A percentile compares a stretch with the other conserved stretches of the same genome.
phyloP scores from a whole-genome alignment of 2,888 invertebrate species.

The Drosophila paranaensis region DNA sequence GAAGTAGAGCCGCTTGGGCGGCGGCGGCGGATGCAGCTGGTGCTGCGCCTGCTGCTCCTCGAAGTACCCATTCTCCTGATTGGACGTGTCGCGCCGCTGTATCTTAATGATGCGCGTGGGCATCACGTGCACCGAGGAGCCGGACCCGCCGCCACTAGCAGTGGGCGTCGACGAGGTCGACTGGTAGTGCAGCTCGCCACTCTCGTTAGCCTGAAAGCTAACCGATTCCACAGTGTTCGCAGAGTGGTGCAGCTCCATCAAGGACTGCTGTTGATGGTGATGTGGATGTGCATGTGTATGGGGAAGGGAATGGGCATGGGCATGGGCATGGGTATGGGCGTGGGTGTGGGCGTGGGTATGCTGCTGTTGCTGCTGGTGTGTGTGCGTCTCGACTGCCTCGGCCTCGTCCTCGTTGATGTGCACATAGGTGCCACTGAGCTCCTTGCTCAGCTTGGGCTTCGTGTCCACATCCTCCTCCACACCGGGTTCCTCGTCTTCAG shows the following conservation, averaged over 20 bases:
- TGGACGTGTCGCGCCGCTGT: conserved; percentile 79
- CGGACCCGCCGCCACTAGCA: conserved; percentile 25
- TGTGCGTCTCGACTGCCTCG: conserved; percentile 62
- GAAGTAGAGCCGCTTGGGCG: conserved; percentile 77
- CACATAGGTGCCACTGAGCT: conserved; percentile 69
- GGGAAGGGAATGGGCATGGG: conserved; percentile 3
- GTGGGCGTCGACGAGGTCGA: conserved; percentile 32
- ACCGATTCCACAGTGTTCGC: conserved; percentile 67
- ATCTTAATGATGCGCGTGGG: conserved; percentile 82
- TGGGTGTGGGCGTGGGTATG: conserved; percentile 53
- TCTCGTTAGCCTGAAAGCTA: conserved; percentile 80
- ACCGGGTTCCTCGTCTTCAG: conserved; percentile 66
- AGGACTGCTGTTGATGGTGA: conserved; percentile 58
- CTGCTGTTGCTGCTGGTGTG: conserved; percentile 42
- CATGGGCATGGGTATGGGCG: conserved; percentile 44
- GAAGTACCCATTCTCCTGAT: conserved; percentile 74
- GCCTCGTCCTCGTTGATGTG: conserved; percentile 61
- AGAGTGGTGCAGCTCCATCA: conserved; percentile 67
- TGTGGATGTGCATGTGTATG: conserved; percentile 51
- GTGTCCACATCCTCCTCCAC: conserved; percentile 67
- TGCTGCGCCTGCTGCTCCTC: conserved; percentile 71
- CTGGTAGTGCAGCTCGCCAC: conserved; percentile 81
- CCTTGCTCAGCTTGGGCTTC: conserved; percentile 81
- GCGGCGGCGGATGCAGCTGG: conserved; percentile 62
- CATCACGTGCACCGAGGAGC: conserved; percentile 55